phyloP scores from a whole-genome alignment of 2,113 vertebrate genomes.

The Urocynchramus pylzowi region DNA sequence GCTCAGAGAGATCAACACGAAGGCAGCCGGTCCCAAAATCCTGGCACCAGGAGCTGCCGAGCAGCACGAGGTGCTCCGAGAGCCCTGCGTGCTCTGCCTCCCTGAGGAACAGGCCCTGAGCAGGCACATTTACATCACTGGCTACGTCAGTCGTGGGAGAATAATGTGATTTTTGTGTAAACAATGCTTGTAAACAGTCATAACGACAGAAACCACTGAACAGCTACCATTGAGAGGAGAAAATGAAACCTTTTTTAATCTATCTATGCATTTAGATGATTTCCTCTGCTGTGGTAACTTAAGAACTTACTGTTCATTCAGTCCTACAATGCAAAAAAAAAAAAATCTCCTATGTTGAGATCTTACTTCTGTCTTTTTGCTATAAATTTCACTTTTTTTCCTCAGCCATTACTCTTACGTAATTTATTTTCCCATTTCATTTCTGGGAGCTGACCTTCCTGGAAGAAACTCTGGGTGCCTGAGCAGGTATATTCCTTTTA shows the following conservation, averaged over 20 bases:
- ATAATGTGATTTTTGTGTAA: background rate
- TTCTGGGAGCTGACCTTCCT: slow-evolving; percentile 46
- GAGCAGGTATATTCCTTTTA: background rate
- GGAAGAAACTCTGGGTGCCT: background rate
- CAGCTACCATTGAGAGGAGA: background rate
- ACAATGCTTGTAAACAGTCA: background rate
- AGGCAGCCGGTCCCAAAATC: background rate
- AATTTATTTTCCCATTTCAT: slow-evolving; percentile 10
- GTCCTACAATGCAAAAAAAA: background rate
- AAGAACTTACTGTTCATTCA: slow-evolving; percentile 49
- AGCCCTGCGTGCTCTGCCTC: background rate
- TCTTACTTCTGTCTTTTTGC: slow-evolving; percentile 42
- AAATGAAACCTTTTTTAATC: slow-evolving; percentile 1
- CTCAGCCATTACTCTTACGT: slow-evolving; percentile 47
- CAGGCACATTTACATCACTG: background rate
- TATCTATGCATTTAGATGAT: slow-evolving; percentile 8
- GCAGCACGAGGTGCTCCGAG: background rate
- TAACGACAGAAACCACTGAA: background rate
- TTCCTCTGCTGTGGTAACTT: background rate
- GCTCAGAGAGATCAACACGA: background rate
- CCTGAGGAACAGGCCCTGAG: background rate
- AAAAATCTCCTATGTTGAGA: background rate
- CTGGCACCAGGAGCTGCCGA: background rate
- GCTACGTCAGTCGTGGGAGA: background rate
- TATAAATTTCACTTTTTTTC: slow-evolving; percentile 43